These are phyloP conservation scores for Alligator sinensis DNA, from an alignment of 2,113 vertebrate genomes.

Conservation along the genomic window DNA sequence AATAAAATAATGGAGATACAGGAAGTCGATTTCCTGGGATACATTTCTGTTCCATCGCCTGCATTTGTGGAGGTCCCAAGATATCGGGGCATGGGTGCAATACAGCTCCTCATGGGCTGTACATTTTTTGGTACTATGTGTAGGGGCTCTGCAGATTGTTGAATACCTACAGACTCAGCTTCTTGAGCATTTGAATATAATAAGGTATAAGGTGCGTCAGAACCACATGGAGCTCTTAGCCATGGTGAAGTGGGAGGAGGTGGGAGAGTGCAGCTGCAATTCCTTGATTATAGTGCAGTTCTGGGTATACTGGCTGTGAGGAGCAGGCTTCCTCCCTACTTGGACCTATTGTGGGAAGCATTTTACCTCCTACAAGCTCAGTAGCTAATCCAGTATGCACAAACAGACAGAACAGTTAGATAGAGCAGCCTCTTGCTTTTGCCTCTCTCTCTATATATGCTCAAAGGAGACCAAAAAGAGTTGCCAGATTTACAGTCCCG, in stretches of 20 bases:
- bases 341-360: not conserved
- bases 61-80: not conserved
- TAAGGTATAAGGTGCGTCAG: not conserved
- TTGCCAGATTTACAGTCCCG: slow-evolving; percentile 65
- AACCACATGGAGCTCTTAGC: not conserved
- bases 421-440: not conserved
- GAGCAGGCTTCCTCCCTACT: not conserved
- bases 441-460: slow-evolving; percentile 50
- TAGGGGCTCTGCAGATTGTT: not conserved
- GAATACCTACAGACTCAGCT: not conserved
- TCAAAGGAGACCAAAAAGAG: slow-evolving; percentile 48
- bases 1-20: not conserved
- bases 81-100: not conserved
- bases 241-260: not conserved
- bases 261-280: accelerated
- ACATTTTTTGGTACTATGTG: not conserved
- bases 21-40: not conserved
- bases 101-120: not conserved
- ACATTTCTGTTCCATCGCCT: not conserved
- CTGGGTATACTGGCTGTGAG: not conserved
- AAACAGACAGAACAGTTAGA: too few relatives aligned
- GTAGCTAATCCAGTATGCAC: too few relatives aligned
- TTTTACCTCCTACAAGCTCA: too few relatives aligned
- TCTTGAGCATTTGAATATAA: not conserved
- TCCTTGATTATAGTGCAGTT: not conserved